phyloP scores from a whole-genome alignment of 2,888 invertebrate genomes.

The Lasioglossum lativentre region DNA sequence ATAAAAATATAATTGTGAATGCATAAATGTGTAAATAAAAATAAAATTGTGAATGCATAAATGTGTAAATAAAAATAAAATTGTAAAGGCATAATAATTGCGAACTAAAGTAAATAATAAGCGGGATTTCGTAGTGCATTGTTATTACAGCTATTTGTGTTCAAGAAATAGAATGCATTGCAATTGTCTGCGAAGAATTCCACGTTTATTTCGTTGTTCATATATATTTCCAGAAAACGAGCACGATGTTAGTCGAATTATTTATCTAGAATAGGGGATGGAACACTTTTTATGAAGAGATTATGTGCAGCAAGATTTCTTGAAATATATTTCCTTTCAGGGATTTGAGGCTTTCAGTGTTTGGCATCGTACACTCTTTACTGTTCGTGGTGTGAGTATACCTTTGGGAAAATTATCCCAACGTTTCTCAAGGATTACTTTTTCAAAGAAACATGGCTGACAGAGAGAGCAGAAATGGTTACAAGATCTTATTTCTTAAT shows the following conservation, averaged over 20 bases:
- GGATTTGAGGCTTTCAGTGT: not conserved
- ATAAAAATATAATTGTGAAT: too few relatives aligned
- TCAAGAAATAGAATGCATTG: not conserved
- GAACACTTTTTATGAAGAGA: not conserved
- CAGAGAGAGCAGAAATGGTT: not conserved
- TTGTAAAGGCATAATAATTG: too few relatives aligned
- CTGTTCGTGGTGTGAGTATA: not conserved
- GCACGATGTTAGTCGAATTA: not conserved
- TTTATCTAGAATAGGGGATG: not conserved
- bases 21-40: too few relatives aligned
- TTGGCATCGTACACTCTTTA: not conserved
- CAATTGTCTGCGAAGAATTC: not conserved
- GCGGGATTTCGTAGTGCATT: not conserved
- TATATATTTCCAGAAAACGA: not conserved
- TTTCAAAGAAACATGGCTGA: not conserved
- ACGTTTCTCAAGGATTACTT: not conserved
- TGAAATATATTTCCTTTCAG: not conserved
- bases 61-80: too few relatives aligned
- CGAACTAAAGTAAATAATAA: not conserved
- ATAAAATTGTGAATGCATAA: too few relatives aligned
- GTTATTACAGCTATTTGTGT: not conserved
- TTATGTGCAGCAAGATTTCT: not conserved
- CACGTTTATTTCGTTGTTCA: not conserved
- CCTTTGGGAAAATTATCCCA: slow-evolving; percentile 1
- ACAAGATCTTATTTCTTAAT: too few relatives aligned